Conservation (phyloP, 2,797 vertebrate genomes). For the Telmatherina bonti region DNA sequence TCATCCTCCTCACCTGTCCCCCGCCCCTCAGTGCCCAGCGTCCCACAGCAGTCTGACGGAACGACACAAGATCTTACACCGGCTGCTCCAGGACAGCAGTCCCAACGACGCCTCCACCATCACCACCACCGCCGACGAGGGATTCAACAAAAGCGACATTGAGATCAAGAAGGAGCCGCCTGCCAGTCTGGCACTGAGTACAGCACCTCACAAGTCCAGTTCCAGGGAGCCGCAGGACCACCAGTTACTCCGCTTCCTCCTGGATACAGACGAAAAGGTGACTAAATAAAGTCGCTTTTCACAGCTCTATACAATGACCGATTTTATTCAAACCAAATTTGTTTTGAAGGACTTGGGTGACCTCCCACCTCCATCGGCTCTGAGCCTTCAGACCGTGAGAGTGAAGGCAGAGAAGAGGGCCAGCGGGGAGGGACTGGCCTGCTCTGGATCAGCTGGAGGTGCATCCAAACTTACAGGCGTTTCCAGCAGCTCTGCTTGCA, state of each 20-base stretch:
- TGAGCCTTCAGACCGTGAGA: constrained; percentile 91
- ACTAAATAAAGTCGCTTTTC: neutral
- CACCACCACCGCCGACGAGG: constrained; percentile 49
- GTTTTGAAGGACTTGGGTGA: constrained; percentile 83
- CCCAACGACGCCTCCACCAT: constrained; percentile 84
- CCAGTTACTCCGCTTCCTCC: constrained; percentile 93
- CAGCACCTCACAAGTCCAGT: constrained; percentile 69
- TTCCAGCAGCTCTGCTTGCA: constrained; percentile 40
- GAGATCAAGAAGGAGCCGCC: constrained; percentile 83
- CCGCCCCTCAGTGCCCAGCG: constrained; percentile 85
- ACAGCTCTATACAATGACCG: too few species aligned
- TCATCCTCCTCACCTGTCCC: constrained; percentile 80
- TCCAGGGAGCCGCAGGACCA: constrained; percentile 93
- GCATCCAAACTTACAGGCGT: constrained; percentile 70
- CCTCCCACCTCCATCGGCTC: constrained; percentile 85
- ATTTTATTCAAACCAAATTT: neutral
- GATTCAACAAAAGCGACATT: constrained; percentile 52
- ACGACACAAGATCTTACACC: constrained; percentile 94
- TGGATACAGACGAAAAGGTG: constrained; percentile 95
- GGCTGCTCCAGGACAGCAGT: constrained; percentile 93
- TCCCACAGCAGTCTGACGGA: constrained; percentile 94
- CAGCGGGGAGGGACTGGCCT: constrained; percentile 74
- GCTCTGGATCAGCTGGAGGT: constrained; percentile 56
- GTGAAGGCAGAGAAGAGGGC: constrained; percentile 91
- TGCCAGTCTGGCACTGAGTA: constrained; percentile 59